Evolutionary conservation across 2,797 vertebrate species (phyloP).

Genomic region (Heterohyrax brucei): DNA sequence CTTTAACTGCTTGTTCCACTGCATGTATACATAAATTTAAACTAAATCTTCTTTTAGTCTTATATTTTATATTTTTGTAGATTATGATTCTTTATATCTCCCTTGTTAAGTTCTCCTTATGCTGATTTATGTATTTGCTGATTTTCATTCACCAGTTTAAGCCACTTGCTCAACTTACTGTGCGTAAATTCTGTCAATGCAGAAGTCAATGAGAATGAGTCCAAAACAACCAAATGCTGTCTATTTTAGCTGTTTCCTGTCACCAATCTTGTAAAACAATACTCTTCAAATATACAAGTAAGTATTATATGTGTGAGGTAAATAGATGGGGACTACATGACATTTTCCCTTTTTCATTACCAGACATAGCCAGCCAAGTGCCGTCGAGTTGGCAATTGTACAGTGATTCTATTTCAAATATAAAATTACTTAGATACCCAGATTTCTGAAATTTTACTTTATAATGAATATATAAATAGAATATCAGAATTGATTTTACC

Average conservation of each 20-base stretch:
- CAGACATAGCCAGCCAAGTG: not conserved
- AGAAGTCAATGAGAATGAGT: not conserved
- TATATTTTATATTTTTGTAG: not conserved
- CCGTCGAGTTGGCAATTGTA: not conserved
- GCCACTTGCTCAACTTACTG: not conserved
- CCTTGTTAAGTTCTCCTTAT: not conserved
- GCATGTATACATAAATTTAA: not conserved
- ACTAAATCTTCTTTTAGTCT: not conserved
- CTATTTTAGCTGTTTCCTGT: not conserved
- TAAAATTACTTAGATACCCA: not conserved
- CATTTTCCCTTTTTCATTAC: not conserved
- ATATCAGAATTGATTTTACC: not conserved
- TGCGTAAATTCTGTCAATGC: constrained; percentile 6
- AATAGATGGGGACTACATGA: not conserved
- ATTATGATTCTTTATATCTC: constrained; percentile 58
- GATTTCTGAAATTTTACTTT: constrained; percentile 46
- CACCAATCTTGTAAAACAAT: not conserved
- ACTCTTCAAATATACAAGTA: constrained; percentile 39
- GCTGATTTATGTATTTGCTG: not conserved
- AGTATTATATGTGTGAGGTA: not conserved
- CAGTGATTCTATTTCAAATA: constrained; percentile 24
- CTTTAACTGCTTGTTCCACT: too few species aligned
- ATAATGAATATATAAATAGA: constrained; percentile 1
- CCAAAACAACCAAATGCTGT: not conserved
- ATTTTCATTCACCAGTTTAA: constrained; percentile 58